Conservation (phyloP, 2,113 vertebrate species). For the Syngnathus scovelli region DNA sequence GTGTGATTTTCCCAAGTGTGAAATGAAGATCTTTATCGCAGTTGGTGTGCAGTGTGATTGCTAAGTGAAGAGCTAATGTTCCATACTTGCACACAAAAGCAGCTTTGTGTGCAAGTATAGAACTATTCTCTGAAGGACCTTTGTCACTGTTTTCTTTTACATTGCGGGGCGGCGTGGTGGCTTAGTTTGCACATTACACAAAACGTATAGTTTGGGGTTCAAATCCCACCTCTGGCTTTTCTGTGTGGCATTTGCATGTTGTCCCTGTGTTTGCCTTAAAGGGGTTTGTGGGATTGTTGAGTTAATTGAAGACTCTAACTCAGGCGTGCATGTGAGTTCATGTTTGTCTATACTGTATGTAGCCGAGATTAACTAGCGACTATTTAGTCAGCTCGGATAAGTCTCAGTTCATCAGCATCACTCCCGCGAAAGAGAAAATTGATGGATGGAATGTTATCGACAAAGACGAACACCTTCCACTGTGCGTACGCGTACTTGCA, state of each 20-base stretch:
- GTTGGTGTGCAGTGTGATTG: background rate
- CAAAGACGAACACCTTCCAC: background rate
- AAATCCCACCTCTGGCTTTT: background rate
- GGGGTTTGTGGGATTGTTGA: background rate
- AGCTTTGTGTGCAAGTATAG: background rate
- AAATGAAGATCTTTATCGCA: background rate
- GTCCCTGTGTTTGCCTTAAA: background rate
- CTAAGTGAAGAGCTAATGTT: no score
- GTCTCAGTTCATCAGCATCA: no score
- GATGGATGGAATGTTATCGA: background rate
- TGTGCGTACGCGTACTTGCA: background rate
- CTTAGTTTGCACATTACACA: background rate
- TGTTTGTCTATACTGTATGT: background rate
- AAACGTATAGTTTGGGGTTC: background rate
- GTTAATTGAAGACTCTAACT: background rate
- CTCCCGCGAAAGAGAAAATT: background rate
- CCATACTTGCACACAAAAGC: constrained; percentile 2
- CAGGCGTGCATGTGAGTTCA: background rate
- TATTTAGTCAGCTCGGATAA: background rate
- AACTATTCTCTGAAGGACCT: background rate
- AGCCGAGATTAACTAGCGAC: background rate
- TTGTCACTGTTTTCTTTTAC: background rate
- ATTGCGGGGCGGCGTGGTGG: no score
- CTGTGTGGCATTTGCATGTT: background rate
- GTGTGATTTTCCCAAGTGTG: background rate